Evolutionary conservation across 2,888 invertebrate species (phyloP).

Genomic region (Hoplodrina ambigua): DNA sequence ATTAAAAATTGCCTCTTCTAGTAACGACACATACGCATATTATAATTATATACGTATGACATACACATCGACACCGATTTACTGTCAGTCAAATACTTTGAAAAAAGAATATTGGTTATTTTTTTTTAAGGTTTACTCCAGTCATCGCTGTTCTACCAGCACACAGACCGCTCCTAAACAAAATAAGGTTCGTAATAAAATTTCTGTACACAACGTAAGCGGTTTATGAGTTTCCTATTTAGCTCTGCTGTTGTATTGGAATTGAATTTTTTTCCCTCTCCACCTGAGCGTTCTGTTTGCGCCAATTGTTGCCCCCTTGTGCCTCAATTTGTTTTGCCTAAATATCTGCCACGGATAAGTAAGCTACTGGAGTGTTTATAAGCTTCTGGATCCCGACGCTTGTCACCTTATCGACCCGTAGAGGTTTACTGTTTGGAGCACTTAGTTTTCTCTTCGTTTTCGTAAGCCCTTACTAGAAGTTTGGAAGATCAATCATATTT

Average conservation of each 20-base stretch:
- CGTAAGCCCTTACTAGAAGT: neutral
- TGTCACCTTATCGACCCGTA: neutral
- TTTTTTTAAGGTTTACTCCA: neutral
- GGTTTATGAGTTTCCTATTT: slow-evolving; percentile 78
- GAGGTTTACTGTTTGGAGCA: neutral
- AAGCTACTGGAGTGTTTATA: slow-evolving; percentile 29
- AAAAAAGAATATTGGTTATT: no score
- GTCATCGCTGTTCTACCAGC: slow-evolving; percentile 1
- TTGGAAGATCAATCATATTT: neutral
- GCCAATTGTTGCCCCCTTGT: slow-evolving; percentile 58
- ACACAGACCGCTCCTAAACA: slow-evolving; percentile 33
- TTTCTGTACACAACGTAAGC: slow-evolving; percentile 72
- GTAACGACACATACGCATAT: no score
- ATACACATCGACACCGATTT: no score
- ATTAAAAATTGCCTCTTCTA: no score
- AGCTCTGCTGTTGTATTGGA: slow-evolving; percentile 66
- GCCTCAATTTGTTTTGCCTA: slow-evolving; percentile 63
- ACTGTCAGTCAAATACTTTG: no score
- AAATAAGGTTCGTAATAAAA: slow-evolving; percentile 70
- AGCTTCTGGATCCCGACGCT: neutral
- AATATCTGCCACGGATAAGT: slow-evolving; percentile 46
- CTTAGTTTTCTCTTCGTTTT: slow-evolving; percentile 2
- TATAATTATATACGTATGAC: no score
- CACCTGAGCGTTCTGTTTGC: slow-evolving; percentile 61
- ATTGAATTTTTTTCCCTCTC: slow-evolving; percentile 70